phyloP scores from a whole-genome alignment of 2,888 invertebrate species.

The Ypsolopha sequella region DNA sequence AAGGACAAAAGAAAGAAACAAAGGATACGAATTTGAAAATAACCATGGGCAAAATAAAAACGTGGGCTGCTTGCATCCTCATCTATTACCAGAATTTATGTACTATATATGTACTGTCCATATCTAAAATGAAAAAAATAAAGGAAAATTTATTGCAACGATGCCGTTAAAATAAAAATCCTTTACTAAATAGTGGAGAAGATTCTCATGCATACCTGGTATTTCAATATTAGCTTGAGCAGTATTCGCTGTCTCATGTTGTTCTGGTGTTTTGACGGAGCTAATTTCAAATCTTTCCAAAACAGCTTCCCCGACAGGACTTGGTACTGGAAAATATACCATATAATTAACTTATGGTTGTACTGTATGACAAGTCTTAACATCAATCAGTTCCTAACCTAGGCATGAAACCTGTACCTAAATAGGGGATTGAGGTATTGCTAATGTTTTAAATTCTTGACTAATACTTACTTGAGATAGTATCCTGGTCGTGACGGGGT shows the following conservation, averaged over 20 bases:
- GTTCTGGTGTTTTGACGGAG: too few species aligned
- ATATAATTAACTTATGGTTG: not conserved
- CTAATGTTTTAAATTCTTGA: not conserved
- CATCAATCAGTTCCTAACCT: not conserved
- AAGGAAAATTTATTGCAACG: too few species aligned
- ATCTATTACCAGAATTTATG: not conserved
- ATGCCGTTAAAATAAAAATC: not conserved
- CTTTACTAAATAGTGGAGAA: not conserved
- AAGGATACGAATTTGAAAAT: not conserved
- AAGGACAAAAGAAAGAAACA: too few species aligned
- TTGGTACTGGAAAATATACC: not conserved
- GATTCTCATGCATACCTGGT: not conserved
- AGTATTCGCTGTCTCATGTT: too few species aligned
- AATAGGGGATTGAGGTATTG: not conserved
- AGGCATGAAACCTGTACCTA: not conserved
- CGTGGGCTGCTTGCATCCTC: too few species aligned
- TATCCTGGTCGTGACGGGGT: slow-evolving; percentile 1
- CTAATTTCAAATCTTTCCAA: not conserved
- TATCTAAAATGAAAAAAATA: not conserved
- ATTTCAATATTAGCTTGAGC: not conserved
- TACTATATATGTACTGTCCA: not conserved
- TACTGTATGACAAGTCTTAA: not conserved
- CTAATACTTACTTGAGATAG: not conserved
- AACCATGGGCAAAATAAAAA: too few species aligned
- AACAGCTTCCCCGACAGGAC: not conserved